A percentile compares a stretch with the other conserved stretches of the same genome.
Conservation (phyloP, 2,888 invertebrate species). For the Idaea straminata region DNA sequence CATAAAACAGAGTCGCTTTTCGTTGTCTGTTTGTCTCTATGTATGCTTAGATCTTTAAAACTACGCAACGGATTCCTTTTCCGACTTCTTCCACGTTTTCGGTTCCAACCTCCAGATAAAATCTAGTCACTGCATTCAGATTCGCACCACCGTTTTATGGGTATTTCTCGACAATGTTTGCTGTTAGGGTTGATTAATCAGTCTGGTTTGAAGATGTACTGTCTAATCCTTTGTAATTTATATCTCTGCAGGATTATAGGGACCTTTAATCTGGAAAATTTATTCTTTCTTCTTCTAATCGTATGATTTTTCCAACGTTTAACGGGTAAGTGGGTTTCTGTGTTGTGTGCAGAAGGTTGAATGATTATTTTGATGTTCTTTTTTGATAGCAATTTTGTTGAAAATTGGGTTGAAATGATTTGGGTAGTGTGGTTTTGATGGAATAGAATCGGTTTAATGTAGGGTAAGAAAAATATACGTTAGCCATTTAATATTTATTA, state of each 20-base stretch:
- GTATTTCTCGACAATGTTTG: background rate
- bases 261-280: constrained; percentile 12
- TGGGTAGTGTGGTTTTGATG: background rate
- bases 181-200: too few species aligned
- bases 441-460: background rate
- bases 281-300: constrained; percentile 16
- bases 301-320: constrained; percentile 9
- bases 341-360: constrained; percentile 17
- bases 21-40: too few species aligned
- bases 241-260: constrained; percentile 7
- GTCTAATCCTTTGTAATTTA: constrained; percentile 15
- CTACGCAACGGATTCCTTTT: too few species aligned
- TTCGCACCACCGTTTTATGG: too few species aligned
- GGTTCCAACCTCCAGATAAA: too few species aligned
- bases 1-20: too few species aligned
- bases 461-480: background rate
- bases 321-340: constrained; percentile 22
- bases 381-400: constrained; percentile 7
- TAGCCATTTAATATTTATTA: background rate
- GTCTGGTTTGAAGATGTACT: too few species aligned
- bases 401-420: background rate
- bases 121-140: too few species aligned
- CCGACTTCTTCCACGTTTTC: too few species aligned
- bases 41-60: too few species aligned
- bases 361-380: constrained; percentile 13